Base-by-base conservation (phyloP, 2,888 invertebrate genomes). In the Thalpophila matura region DNA sequence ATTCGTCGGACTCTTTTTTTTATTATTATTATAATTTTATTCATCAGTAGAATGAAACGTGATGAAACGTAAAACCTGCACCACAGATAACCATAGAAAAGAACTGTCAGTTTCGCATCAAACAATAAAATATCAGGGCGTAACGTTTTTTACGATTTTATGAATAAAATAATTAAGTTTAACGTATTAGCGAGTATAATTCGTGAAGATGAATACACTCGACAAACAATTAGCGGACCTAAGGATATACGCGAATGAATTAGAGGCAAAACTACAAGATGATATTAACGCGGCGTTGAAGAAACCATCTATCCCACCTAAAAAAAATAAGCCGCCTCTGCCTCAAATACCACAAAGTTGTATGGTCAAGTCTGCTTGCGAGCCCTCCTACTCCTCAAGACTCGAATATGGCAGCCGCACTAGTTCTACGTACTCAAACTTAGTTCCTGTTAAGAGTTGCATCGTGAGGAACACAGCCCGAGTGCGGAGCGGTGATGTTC, bases 311-410 rank as follows among this genome's bases (percentile, higher is more conserved):
- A 92, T 95, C 69, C 95, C 95, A 68, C 94, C 95, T 53, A 95
- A 95, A 87, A 94, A 93, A 86, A 91, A 85, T 79, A 95, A 94
- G 79, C 85, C 91, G 38, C 95, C 95, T 50, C 83, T 90, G 68
- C 95, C 95, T 49, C 95, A 95, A 96, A 97, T 98, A 86, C 98
- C 98, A 57, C 97, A 97, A 89, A 98, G 97, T 88, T 97, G 96
- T 83, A 96, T 96, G 27, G 95, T 98, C 61, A 97, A 97, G 87
- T 96, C 96, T 62, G 96, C 97, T 16, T 96, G 97, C 62, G 97
- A 97, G 83, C 98, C 98, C 0, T 97, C 97, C 4, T 98, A 97
- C 87, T 97, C 97, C 22, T 97, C 97, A 24, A 95, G 97, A 60
- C 92, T 98, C 40, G 97, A 95, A 75, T 89, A 87, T 71, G 92